Conservation (phyloP, 2,797 vertebrate genomes). For the Falco cherrug region DNA sequence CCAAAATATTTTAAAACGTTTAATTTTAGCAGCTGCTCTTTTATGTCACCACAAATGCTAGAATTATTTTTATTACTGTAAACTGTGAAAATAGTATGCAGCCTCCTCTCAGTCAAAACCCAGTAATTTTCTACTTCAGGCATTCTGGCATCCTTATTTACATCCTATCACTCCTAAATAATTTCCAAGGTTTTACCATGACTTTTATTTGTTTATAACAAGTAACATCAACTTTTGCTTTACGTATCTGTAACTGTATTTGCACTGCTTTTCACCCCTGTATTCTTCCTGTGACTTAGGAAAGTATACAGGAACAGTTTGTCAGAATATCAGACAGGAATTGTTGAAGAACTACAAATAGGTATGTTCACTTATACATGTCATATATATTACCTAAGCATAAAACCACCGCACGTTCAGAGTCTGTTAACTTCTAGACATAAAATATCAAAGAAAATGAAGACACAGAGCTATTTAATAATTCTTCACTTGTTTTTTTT, state of each 20-base stretch:
- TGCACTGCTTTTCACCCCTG: neutral
- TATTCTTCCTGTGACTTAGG: neutral
- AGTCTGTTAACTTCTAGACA: neutral
- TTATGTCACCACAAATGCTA: neutral
- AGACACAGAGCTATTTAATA: neutral
- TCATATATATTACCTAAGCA: neutral
- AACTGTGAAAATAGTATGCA: conserved; percentile 28
- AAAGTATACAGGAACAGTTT: neutral
- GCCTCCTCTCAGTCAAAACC: neutral
- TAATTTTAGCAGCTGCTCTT: conserved; percentile 6
- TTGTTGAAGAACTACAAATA: neutral
- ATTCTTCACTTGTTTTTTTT: neutral
- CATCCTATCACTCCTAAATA: neutral
- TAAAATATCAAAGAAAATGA: neutral
- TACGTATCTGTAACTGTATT: neutral
- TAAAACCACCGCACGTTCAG: neutral
- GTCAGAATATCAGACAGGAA: neutral
- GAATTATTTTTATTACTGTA: conserved; percentile 46
- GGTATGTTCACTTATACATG: accelerated
- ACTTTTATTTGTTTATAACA: neutral
- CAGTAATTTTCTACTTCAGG: conserved; percentile 15
- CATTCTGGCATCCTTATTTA: neutral
- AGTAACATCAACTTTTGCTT: neutral
- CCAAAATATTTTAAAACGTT: neutral
- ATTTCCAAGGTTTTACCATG: neutral